Evolutionary conservation across 35 echinoderm and acorn worm species (phyloP).

Genomic region (Strongylocentrotus purpuratus): DNA sequence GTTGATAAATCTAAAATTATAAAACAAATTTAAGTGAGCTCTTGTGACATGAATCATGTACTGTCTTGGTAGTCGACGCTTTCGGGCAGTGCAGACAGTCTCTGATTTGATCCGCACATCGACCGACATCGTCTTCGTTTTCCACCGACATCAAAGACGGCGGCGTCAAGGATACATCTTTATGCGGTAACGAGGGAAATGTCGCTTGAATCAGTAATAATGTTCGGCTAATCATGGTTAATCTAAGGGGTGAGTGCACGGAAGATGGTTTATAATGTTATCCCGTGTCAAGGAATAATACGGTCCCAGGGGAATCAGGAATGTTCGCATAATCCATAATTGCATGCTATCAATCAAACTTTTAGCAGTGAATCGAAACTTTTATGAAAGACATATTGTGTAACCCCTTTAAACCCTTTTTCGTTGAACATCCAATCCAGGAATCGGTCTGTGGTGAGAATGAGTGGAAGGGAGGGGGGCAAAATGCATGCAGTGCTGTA

Average conservation of each 20-base stretch:
- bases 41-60: not conserved
- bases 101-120: not conserved
- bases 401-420: not conserved
- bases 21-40: not conserved
- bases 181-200: not conserved
- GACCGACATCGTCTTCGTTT: not conserved
- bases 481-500: not conserved
- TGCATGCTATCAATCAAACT: conserved; percentile 42
- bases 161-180: not conserved
- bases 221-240: not conserved
- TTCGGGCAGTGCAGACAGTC: not conserved
- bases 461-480: not conserved
- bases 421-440: not conserved
- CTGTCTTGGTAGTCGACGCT: not conserved
- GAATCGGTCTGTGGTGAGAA: not conserved
- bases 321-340: conserved; percentile 49
- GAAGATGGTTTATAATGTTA: not conserved
- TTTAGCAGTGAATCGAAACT: conserved; percentile 10
- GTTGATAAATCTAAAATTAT: not conserved
- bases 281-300: not conserved
- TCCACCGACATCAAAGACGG: not conserved
- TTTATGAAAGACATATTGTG: conserved; percentile 1
- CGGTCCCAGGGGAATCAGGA: not conserved
- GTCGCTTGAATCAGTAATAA: not conserved
- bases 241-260: not conserved